Percentiles rank a stretch among this genome's conserved stretches.
Evolutionary conservation across 2,797 vertebrate genomes (phyloP).

Genomic region (Paedocypris micromegethes): DNA sequence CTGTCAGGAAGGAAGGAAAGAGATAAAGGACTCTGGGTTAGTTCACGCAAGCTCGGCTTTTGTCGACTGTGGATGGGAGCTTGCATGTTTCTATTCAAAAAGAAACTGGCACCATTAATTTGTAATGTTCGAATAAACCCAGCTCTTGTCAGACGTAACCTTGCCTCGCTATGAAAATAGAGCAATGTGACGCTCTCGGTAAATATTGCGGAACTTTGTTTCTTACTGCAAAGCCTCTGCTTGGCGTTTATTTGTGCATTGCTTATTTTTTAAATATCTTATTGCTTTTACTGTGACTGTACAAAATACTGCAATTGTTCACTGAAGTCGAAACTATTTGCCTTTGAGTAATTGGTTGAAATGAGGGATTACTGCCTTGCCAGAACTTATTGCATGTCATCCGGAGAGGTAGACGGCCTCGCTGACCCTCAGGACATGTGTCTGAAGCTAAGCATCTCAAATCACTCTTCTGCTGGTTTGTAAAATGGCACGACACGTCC

Average conservation of each 20-base stretch:
- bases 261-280: slow-evolving; percentile 2
- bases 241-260: background rate
- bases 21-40: slow-evolving; percentile 20
- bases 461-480: slow-evolving; percentile 6
- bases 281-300: background rate
- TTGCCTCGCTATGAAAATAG: no score
- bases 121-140: no score
- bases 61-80: background rate
- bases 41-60: background rate
- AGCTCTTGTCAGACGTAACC: no score
- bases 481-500: slow-evolving; percentile 5
- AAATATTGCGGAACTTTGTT: no score
- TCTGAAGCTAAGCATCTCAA: slow-evolving; percentile 26
- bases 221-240: background rate
- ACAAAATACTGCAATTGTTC: slow-evolving; percentile 34
- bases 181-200: no score
- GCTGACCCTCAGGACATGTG: slow-evolving; percentile 37
- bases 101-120: no score
- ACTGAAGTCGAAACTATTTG: slow-evolving; percentile 47
- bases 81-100: no score
- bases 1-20: slow-evolving; percentile 50
- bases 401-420: slow-evolving; percentile 37
- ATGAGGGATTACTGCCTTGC: slow-evolving; percentile 61
- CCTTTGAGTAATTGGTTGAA: slow-evolving; percentile 59
- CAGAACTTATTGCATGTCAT: slow-evolving; percentile 53